Evolutionary conservation across 2,113 vertebrate genomes (phyloP).

Genomic region (Phocoena phocoena): DNA sequence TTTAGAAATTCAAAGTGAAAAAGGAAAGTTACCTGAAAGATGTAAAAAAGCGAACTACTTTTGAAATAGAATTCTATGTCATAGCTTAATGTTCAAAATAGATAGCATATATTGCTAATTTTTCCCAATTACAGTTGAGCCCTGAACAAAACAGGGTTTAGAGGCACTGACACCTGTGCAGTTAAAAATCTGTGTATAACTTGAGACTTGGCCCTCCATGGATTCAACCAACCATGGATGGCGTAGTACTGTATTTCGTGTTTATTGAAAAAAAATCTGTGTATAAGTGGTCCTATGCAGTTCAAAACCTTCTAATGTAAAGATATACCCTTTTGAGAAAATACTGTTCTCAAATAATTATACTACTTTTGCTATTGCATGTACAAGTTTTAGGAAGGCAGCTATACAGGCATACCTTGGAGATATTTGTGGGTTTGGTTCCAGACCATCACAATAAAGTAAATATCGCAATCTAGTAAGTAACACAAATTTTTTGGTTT

Average conservation of each 20-base stretch:
- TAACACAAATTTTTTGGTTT: not conserved
- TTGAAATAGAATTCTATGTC: not conserved
- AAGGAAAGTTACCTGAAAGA: not conserved
- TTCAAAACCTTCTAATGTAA: not conserved
- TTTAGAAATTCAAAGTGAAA: constrained; percentile 3
- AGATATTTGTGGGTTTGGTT: not conserved
- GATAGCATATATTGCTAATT: not conserved
- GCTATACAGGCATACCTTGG: not conserved
- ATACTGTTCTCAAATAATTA: not conserved
- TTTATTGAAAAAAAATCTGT: not conserved
- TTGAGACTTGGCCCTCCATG: not conserved
- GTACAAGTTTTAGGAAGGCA: constrained; percentile 1
- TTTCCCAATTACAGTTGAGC: not conserved
- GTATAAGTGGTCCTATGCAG: not conserved
- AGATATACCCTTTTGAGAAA: not conserved
- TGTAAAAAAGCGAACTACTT: not conserved
- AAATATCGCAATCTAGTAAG: not conserved
- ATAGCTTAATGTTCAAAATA: not conserved
- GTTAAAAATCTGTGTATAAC: not conserved
- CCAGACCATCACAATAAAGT: not conserved
- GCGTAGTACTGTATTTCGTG: not conserved
- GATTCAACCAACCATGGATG: not conserved
- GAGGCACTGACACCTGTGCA: not conserved
- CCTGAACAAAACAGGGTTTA: not conserved
- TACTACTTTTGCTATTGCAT: not conserved